Percentiles rank a stretch among this genome's conserved stretches.
phyloP scores from a whole-genome alignment of 2,888 invertebrate genomes.

The Vanessa cardui region DNA sequence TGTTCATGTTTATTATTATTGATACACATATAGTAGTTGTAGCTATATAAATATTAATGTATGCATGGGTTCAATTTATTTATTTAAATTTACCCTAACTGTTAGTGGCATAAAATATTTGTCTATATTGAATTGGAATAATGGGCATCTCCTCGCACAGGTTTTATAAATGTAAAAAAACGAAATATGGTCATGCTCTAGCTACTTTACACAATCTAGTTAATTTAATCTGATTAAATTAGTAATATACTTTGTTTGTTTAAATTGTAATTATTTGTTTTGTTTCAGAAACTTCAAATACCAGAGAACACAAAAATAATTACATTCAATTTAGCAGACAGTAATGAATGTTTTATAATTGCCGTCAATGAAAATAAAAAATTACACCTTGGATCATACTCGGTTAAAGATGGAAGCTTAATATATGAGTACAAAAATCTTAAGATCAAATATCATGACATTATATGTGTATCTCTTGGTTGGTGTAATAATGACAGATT shows the following conservation, averaged over 20 bases:
- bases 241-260: neutral
- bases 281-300: slow-evolving; percentile 63
- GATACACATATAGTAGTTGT: no score
- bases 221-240: neutral
- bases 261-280: slow-evolving; percentile 5
- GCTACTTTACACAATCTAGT: neutral
- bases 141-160: no score
- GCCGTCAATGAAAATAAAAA: slow-evolving; percentile 38
- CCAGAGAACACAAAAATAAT: slow-evolving; percentile 53
- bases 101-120: no score
- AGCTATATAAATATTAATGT: no score
- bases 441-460: slow-evolving; percentile 45
- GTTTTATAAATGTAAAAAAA: no score
- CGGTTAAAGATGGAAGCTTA: slow-evolving; percentile 59
- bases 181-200: no score
- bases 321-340: slow-evolving; percentile 68
- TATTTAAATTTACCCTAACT: no score
- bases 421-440: slow-evolving; percentile 51
- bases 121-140: no score
- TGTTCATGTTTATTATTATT: no score
- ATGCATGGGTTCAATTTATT: no score
- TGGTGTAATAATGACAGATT: slow-evolving; percentile 64
- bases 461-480: slow-evolving; percentile 68
- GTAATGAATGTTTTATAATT: slow-evolving; percentile 66
- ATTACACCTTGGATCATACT: slow-evolving; percentile 55